phyloP scores from a whole-genome alignment of 2,797 vertebrate species.

The Sitta carolinensis region DNA sequence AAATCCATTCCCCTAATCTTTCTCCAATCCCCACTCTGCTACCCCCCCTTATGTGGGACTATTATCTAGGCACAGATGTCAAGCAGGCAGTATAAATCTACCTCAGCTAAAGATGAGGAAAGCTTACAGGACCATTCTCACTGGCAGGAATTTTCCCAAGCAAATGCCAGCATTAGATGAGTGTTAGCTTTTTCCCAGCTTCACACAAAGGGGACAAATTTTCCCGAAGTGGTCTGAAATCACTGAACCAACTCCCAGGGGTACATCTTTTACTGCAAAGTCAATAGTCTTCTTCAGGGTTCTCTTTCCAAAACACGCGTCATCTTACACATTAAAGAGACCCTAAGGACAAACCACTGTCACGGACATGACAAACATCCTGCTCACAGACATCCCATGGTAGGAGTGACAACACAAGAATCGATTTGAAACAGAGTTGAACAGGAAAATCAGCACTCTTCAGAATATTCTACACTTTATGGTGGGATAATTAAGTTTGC shows the following conservation, averaged over 20 bases:
- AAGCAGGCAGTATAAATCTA: neutral
- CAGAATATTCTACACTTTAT: neutral
- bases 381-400: neutral
- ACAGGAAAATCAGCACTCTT: neutral
- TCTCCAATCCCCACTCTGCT: neutral
- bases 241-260: neutral
- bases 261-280: neutral
- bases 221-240: neutral
- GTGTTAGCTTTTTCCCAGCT: neutral
- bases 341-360: neutral
- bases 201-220: neutral
- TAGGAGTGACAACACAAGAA: neutral
- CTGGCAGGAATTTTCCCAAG: neutral
- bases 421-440: neutral
- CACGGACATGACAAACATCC: neutral
- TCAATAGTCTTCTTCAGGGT: neutral
- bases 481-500: neutral
- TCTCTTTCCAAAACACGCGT: neutral
- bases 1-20: neutral
- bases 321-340: neutral
- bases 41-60: fast-evolving
- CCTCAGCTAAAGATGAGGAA: neutral
- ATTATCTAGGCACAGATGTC: neutral
- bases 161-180: fast-evolving
- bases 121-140: neutral